Evolutionary conservation across 1,140 invertebrate species (phyloP).

Genomic region (Subanguina moxae): DNA sequence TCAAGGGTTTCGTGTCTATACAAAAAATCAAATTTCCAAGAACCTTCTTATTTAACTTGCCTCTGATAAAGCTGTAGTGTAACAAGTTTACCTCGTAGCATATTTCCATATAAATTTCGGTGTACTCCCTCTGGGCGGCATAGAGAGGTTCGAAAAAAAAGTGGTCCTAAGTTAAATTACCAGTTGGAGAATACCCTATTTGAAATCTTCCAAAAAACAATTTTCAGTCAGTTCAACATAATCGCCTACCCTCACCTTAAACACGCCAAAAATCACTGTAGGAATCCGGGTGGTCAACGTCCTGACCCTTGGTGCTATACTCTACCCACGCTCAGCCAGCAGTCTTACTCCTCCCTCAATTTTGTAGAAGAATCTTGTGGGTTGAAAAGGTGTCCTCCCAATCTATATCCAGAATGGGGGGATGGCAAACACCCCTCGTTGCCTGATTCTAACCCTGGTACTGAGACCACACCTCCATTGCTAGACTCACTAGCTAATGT

Average conservation of each 20-base stretch:
- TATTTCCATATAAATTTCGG: no score
- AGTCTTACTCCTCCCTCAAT: slow-evolving; percentile 60
- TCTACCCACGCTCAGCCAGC: slow-evolving; percentile 65
- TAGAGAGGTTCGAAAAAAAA: no score
- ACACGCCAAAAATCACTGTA: slow-evolving; percentile 82
- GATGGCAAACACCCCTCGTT: slow-evolving; percentile 1
- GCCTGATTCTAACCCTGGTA: not conserved
- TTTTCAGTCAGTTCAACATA: slow-evolving; percentile 31
- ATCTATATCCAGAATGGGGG: slow-evolving; percentile 26
- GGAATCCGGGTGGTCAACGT: slow-evolving; percentile 78
- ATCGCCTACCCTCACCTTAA: slow-evolving; percentile 71
- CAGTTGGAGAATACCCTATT: no score
- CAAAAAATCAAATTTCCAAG: no score
- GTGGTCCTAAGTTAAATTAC: no score
- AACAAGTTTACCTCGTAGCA: no score
- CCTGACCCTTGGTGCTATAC: slow-evolving; percentile 83
- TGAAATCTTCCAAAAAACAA: no score
- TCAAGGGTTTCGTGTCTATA: no score
- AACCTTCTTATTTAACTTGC: no score
- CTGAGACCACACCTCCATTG: slow-evolving; percentile 6
- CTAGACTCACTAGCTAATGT: slow-evolving; percentile 33
- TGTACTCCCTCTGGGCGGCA: no score
- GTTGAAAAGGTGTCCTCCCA: slow-evolving; percentile 23
- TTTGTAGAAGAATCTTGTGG: slow-evolving; percentile 19
- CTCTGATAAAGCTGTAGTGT: no score